Evolutionary conservation across 2,888 invertebrate genomes (phyloP).

Genomic region (Serripes groenlandicus): DNA sequence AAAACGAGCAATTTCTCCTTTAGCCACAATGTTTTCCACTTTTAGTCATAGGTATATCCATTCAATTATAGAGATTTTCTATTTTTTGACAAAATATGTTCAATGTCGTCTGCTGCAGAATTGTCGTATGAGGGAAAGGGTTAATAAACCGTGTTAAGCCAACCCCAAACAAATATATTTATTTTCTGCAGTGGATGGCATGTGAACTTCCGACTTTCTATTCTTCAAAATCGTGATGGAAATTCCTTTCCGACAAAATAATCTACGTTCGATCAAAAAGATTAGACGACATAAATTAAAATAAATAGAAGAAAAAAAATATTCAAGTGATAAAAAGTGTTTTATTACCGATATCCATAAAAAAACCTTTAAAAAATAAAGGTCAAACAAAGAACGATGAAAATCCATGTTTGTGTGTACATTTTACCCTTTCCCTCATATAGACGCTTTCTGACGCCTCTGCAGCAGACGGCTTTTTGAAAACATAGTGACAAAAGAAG

Average conservation of each 20-base stretch:
- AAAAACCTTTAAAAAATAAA: not conserved
- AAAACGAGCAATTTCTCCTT: too few relatives aligned
- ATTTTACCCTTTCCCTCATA: not conserved
- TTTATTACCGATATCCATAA: conserved; percentile 27
- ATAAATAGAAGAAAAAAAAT: conserved; percentile 56
- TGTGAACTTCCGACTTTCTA: not conserved
- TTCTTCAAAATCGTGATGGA: not conserved
- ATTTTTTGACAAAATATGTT: too few relatives aligned
- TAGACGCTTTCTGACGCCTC: not conserved
- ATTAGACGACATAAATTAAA: conserved; percentile 50
- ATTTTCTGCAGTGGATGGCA: not conserved
- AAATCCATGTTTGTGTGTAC: not conserved
- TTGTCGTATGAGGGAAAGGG: too few relatives aligned
- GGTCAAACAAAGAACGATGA: not conserved
- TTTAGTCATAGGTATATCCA: too few relatives aligned
- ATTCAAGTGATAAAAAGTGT: conserved; percentile 54
- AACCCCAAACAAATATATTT: not conserved
- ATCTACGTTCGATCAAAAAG: not conserved
- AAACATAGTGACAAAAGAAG: not conserved
- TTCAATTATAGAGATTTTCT: too few relatives aligned
- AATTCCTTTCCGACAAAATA: conserved; percentile 15
- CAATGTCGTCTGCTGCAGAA: too few relatives aligned
- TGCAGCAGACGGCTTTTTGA: not conserved
- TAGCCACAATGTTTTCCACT: too few relatives aligned
- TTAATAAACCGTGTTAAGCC: too few relatives aligned